A percentile compares a stretch with the other conserved stretches of the same genome.
These are phyloP conservation scores for Chironomus tepperi DNA, from an alignment of 1,140 invertebrate species.

Conservation along the genomic window DNA sequence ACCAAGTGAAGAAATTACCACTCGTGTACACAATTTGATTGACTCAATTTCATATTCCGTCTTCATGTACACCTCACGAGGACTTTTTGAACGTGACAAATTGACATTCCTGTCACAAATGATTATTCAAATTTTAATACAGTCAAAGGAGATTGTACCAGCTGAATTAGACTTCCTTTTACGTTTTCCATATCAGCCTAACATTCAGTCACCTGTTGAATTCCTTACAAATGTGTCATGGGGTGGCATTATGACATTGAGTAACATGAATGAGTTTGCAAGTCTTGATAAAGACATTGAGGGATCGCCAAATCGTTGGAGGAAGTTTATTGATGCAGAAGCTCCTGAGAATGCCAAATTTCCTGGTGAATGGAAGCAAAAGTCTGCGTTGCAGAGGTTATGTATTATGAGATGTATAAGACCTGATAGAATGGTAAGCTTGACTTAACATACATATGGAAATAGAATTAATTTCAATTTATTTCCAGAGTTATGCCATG, in stretches of 20 bases:
- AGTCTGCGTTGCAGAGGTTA: conserved; percentile 72
- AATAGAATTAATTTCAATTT: no score
- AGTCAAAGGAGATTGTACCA: conserved; percentile 55
- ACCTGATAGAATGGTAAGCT: conserved; percentile 72
- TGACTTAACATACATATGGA: no score
- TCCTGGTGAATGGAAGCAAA: conserved; percentile 94
- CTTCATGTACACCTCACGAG: conserved; percentile 80
- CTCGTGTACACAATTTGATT: conserved; percentile 70
- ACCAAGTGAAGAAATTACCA: conserved; percentile 54
- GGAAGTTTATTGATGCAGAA: conserved; percentile 86
- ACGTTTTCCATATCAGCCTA: conserved; percentile 59
- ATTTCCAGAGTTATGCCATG: conserved; percentile 40
- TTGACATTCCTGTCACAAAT: conserved; percentile 85
- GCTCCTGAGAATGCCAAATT: conserved; percentile 88
- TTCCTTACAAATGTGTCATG: conserved; percentile 77
- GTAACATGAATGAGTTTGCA: conserved; percentile 69
- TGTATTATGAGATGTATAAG: conserved; percentile 86
- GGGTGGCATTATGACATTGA: conserved; percentile 79
- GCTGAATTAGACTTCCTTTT: conserved; percentile 82
- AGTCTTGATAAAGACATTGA: conserved; percentile 90
- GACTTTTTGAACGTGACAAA: conserved; percentile 89
- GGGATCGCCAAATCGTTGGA: conserved; percentile 83
- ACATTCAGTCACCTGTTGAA: conserved; percentile 65
- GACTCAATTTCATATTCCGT: conserved; percentile 82
- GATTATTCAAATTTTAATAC: conserved; percentile 63